Base-by-base conservation (phyloP, 2,888 invertebrate species). In the Ashinkailepas kermadecensis region DNA sequence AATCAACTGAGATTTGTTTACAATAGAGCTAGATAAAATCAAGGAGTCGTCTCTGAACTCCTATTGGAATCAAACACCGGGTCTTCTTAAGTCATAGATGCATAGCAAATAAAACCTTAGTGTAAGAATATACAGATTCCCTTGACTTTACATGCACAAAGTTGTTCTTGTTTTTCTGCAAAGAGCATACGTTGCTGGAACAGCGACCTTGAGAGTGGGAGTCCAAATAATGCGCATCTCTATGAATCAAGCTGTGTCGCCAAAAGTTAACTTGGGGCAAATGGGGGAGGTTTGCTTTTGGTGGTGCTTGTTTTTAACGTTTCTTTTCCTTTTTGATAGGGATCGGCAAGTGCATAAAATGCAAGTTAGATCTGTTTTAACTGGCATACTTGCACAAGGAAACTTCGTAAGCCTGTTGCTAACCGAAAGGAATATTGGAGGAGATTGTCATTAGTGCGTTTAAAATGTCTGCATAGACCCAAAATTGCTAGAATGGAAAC, bases 201-300 rank as follows among this genome's bases (percentile, higher is more conserved):
- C 39, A 39, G 39, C 39, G 70, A 70, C 70, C 70, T 70, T 70
- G 70, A 70, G 39, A 39, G 7, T 25, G 13, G 4, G 13, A 39
- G 23, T 70, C 15, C 70, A 23, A 39, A 8, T 70, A n/a, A 39
- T 70, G 6, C 13, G 4, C 70, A 25, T 39, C 70, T 39, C 70
- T 70, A 70, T 15, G 13, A 70, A 25, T 70, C 70, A 70, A 39
- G 39, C 15, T 70, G 70, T 70, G 70, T 70, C 70, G 70, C 70
- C 70, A 70, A 23, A 23, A 15, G 15, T 13, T 39, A 15, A 18
- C 62, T 62, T 13, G 13, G 62, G 62, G 70, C 12, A 39, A 15
- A 39, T 15, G 13, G 39, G 7, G 64, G 23, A 6, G 70, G 23
- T 67, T 39, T 39, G 39, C 10, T 67, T 67, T 67, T 67, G 11